Base-by-base conservation (phyloP, 2,888 invertebrate genomes). In the Eilema griseolum region DNA sequence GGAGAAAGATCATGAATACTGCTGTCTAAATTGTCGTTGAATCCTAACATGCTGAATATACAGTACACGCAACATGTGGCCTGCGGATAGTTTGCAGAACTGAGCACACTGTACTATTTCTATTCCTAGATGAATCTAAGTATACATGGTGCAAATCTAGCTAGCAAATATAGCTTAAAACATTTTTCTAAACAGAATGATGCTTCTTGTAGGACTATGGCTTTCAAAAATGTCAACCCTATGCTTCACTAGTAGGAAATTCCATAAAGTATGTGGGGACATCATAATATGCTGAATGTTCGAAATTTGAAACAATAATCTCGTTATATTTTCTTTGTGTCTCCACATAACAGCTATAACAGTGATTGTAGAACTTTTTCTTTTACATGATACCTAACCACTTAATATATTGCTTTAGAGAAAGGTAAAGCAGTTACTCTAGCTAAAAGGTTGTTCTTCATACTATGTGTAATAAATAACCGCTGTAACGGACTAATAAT, bases 401-500 rank as follows among this genome's bases (percentile, higher is more conserved):
- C 52, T 10, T n/a, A 8, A 52, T 10, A n/a, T 52, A 52, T 52
- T 52, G n/a, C n/a, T n/a, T 52, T 16, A 52, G 0, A 52, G 52
- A 52, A n/a, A 52, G 8, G 7, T 52, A 20, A 52, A 52, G n/a
- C 10, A 20, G 33, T 12, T 37, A 12, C 12, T 37, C 52, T n/a
- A n/a, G 52, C n/a, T 52, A 20, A 11, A 12, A 37, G 11, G 11
- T 37, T 12, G n/a, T 52, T 52, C 52, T 52, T 10, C n/a, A 52
- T 52, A n/a, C 20, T 52, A 52, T 52, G n/a, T 52, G 52, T n/a
- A 52, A 52, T 52, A 52, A 52, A 52, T n/a, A 52, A 52, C 52
- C 20, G n/a, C 52, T 52, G 52, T 52, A 52, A 52, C 52, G 46
- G 20, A 46, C 46, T 52, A 52, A 52, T 52, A 52, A 52, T 52